Evolutionary conservation across 2,888 invertebrate genomes (phyloP).

Genomic region (Drosophila koepferae): DNA sequence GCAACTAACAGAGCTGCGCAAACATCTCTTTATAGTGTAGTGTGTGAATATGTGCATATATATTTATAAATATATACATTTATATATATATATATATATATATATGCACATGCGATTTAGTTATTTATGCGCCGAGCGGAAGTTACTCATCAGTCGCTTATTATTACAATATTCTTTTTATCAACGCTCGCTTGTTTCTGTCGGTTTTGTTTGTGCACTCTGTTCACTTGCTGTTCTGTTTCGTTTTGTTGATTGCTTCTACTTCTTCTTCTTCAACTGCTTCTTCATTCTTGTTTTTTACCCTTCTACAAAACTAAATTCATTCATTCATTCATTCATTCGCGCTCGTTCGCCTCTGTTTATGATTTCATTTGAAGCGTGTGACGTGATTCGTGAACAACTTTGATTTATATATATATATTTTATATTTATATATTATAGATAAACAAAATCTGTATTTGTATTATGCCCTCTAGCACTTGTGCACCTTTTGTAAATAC

Average conservation of each 20-base stretch:
- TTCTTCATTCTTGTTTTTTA: constrained; percentile 8
- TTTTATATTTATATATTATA: constrained; percentile 2
- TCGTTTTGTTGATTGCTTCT: constrained; percentile 50
- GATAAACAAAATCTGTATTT: constrained; percentile 6
- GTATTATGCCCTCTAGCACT: constrained; percentile 9
- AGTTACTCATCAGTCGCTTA: constrained; percentile 67
- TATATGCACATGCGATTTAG: constrained; percentile 21
- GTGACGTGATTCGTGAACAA: neutral
- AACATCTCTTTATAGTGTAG: constrained; percentile 12
- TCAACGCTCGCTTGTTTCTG: constrained; percentile 44
- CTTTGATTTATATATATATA: constrained; percentile 2
- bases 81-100: constrained; percentile 8
- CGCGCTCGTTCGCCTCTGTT: constrained; percentile 39
- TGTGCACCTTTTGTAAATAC: constrained; percentile 38
- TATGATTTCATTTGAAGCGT: constrained; percentile 45
- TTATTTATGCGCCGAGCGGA: constrained; percentile 54
- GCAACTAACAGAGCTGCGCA: constrained; percentile 48
- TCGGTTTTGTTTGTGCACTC: constrained; percentile 41
- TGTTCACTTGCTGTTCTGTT: constrained; percentile 33
- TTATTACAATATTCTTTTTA: constrained; percentile 31
- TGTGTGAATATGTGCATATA: neutral
- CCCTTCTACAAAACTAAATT: constrained; percentile 5
- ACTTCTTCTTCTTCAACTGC: constrained; percentile 6
- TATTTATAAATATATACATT: constrained; percentile 19
- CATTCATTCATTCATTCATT: constrained; percentile 21